These are phyloP conservation scores for Malthinus seriepunctatus DNA, from an alignment of 2,888 invertebrate species.

Conservation along the genomic window DNA sequence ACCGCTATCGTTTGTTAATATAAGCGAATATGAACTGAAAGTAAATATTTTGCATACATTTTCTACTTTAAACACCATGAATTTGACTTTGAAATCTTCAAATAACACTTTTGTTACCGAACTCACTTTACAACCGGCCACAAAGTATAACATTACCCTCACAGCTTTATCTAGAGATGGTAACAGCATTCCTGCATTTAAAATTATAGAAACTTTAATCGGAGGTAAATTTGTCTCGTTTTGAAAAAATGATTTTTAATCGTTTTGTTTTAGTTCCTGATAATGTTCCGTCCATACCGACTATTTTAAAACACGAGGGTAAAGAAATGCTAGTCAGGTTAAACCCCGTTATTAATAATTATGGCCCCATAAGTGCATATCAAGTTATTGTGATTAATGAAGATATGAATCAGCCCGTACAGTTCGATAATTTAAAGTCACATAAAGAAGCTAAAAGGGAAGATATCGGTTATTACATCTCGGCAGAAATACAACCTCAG, in stretches of 20 bases:
- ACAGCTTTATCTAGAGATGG: conserved; percentile 64
- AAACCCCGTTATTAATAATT: conserved; percentile 69
- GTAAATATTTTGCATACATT: conserved; percentile 62
- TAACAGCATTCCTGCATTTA: conserved; percentile 61
- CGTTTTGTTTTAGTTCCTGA: conserved; percentile 56
- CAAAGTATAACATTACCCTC: conserved; percentile 74
- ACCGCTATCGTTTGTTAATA: conserved; percentile 59
- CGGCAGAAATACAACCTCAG: conserved; percentile 75
- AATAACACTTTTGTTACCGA: conserved; percentile 63
- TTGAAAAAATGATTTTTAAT: background rate
- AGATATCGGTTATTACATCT: conserved; percentile 77
- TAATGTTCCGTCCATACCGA: conserved; percentile 72
- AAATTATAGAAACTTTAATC: conserved; percentile 70
- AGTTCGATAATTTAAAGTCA: conserved; percentile 63
- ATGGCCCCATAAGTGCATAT: conserved; percentile 78
- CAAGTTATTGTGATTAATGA: conserved; percentile 74
- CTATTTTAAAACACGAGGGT: conserved; percentile 63
- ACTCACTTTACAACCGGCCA: conserved; percentile 72
- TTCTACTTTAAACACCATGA: conserved; percentile 57
- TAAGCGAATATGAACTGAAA: conserved; percentile 62
- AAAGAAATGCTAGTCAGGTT: conserved; percentile 69
- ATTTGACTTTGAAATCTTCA: conserved; percentile 63
- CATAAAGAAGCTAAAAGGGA: conserved; percentile 68
- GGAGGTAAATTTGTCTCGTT: conserved; percentile 52
- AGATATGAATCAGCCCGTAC: conserved; percentile 65